A percentile compares a stretch with the other conserved stretches of the same genome.
These are phyloP conservation scores for Misgurnus mizolepis DNA, from an alignment of 2,113 vertebrate genomes.

Conservation along the genomic window DNA sequence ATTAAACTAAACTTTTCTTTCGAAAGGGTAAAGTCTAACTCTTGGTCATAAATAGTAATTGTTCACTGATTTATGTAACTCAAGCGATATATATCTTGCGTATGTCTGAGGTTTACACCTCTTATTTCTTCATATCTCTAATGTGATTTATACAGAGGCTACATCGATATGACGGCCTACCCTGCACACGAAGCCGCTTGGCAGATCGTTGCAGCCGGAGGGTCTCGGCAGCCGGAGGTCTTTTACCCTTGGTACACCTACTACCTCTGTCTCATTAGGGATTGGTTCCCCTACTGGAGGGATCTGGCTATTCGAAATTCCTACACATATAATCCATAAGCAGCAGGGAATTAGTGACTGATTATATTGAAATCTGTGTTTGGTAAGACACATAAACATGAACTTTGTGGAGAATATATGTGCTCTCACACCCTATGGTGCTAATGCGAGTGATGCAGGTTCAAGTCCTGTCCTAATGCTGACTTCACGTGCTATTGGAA, in stretches of 20 bases:
- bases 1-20: neutral
- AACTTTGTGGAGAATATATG: neutral
- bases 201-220: conserved; percentile 76
- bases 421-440: neutral
- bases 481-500: too few relatives aligned
- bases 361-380: neutral
- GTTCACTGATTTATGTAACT: neutral
- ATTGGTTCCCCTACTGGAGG: conserved; percentile 67
- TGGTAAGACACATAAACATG: neutral
- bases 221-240: conserved; percentile 63
- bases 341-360: neutral
- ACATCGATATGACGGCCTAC: conserved; percentile 63
- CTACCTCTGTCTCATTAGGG: conserved; percentile 60
- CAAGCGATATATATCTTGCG: neutral
- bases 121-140: neutral
- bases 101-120: neutral
- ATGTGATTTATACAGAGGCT: conserved; percentile 65
- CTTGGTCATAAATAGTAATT: neutral
- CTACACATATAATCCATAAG: conserved; percentile 69
- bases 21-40: neutral
- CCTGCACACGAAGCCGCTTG: conserved; percentile 79
- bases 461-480: too few relatives aligned
- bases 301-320: conserved; percentile 66
- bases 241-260: conserved; percentile 79
- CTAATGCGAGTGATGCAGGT: neutral